Evolutionary conservation across 2,888 invertebrate species (phyloP).

Genomic region (Lepidochrysops patricia): DNA sequence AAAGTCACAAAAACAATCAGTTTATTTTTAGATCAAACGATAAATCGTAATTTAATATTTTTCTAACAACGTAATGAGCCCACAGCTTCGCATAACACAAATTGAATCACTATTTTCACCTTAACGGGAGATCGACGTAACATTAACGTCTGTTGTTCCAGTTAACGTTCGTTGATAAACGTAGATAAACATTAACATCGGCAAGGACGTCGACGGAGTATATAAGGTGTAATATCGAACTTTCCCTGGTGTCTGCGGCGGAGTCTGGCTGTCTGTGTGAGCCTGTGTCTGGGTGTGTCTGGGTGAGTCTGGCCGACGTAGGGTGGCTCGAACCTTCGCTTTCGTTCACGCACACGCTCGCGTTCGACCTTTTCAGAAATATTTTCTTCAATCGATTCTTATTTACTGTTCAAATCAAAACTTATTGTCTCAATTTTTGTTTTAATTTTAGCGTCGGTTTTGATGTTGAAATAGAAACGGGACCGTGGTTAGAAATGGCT

Average conservation of each 20-base stretch:
- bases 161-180: slow-evolving; percentile 8
- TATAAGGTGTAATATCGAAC: slow-evolving; percentile 15
- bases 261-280: slow-evolving; percentile 26
- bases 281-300: slow-evolving; percentile 19
- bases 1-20: not conserved
- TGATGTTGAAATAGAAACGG: too few relatives aligned
- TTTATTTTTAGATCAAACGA: not conserved
- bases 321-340: slow-evolving; percentile 44
- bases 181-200: not conserved
- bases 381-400: slow-evolving; percentile 21
- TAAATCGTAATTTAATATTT: not conserved
- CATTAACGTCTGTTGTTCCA: not conserved
- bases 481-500: too few relatives aligned
- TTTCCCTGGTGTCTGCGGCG: slow-evolving; percentile 49
- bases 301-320: slow-evolving; percentile 30
- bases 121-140: not conserved
- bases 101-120: not conserved
- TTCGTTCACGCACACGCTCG: slow-evolving; percentile 40
- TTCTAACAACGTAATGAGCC: not conserved
- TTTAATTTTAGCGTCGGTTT: too few relatives aligned
- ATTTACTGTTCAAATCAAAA: slow-evolving; percentile 6
- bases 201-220: not conserved
- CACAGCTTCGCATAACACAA: not conserved
- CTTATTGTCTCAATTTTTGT: not conserved
- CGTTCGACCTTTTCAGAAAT: slow-evolving; percentile 38